Evolutionary conservation across 2,888 invertebrate genomes (phyloP).

Genomic region (Agelastica alni): DNA sequence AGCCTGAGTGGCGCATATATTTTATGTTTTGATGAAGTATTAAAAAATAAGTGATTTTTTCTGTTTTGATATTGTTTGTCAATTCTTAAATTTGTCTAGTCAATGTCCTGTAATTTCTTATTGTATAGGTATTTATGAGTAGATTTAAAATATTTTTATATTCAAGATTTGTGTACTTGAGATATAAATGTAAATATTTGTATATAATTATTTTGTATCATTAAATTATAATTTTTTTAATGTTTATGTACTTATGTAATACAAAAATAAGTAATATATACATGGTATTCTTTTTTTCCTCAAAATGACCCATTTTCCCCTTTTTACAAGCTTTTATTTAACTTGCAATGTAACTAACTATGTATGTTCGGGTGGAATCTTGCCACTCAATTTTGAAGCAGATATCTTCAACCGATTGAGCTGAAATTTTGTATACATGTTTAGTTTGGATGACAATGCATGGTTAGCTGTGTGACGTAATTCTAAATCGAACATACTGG

Average conservation of each 20-base stretch:
- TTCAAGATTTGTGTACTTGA: slow-evolving; percentile 20
- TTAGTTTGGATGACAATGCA: too few species aligned
- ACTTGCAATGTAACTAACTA: too few species aligned
- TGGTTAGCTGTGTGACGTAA: too few species aligned
- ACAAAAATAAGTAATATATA: slow-evolving; percentile 24
- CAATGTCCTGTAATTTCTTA: slow-evolving; percentile 40
- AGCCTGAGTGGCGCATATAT: slow-evolving; percentile 34
- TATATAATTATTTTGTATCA: slow-evolving; percentile 38
- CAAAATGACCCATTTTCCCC: too few species aligned
- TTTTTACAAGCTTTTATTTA: too few species aligned
- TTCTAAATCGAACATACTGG: too few species aligned
- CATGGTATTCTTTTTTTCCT: too few species aligned
- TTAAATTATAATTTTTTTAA: slow-evolving; percentile 37
- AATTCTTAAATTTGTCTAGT: slow-evolving; percentile 43
- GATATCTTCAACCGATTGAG: too few species aligned
- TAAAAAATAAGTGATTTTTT: slow-evolving; percentile 31
- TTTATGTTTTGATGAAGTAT: slow-evolving; percentile 37
- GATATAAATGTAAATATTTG: slow-evolving; percentile 32
- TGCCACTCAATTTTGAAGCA: too few species aligned
- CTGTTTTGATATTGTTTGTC: slow-evolving; percentile 37
- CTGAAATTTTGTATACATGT: too few species aligned
- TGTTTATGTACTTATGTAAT: slow-evolving; percentile 41
- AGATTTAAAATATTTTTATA: slow-evolving; percentile 14
- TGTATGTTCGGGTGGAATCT: too few species aligned
- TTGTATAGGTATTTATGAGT: slow-evolving; percentile 38